Evolutionary conservation across 2,888 invertebrate species (phyloP).

Genomic region (Cheilosia variabilis): DNA sequence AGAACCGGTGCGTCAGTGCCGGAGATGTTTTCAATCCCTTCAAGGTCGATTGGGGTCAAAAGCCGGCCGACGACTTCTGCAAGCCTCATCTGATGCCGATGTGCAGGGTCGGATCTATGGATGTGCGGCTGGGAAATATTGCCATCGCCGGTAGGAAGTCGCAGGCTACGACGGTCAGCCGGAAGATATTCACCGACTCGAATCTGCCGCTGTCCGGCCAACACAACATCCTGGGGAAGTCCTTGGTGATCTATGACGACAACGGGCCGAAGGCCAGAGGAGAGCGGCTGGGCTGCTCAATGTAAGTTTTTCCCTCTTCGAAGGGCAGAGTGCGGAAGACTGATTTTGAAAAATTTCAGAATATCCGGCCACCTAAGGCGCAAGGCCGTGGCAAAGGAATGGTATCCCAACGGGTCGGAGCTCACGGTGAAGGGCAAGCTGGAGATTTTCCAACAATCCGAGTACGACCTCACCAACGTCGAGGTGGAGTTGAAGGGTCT

Average conservation of each 20-base stretch:
- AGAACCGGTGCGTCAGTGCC: conserved; percentile 91
- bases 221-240: conserved; percentile 88
- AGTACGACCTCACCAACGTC: conserved; percentile 92
- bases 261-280: conserved; percentile 94
- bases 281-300: conserved; percentile 94
- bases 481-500: conserved; percentile 91
- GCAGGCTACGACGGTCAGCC: conserved; percentile 87
- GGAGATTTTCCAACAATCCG: conserved; percentile 93
- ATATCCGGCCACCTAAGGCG: conserved; percentile 90
- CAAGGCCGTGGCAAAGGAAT: conserved; percentile 93
- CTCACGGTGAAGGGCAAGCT: conserved; percentile 89
- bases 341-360: conserved; percentile 83
- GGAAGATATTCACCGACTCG: conserved; percentile 91
- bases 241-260: conserved; percentile 94
- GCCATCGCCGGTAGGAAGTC: conserved; percentile 90
- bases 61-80: conserved; percentile 86
- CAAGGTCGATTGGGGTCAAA: conserved; percentile 87
- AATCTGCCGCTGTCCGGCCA: conserved; percentile 90
- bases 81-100: conserved; percentile 85
- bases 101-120: conserved; percentile 91
- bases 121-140: conserved; percentile 88
- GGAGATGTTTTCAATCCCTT: conserved; percentile 92
- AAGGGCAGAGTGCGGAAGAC: background rate
- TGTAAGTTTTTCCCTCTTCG: conserved; percentile 85
- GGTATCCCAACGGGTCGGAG: conserved; percentile 92